Conservation (phyloP, 1,140 invertebrate species). For the Pachypeltis micranthus region DNA sequence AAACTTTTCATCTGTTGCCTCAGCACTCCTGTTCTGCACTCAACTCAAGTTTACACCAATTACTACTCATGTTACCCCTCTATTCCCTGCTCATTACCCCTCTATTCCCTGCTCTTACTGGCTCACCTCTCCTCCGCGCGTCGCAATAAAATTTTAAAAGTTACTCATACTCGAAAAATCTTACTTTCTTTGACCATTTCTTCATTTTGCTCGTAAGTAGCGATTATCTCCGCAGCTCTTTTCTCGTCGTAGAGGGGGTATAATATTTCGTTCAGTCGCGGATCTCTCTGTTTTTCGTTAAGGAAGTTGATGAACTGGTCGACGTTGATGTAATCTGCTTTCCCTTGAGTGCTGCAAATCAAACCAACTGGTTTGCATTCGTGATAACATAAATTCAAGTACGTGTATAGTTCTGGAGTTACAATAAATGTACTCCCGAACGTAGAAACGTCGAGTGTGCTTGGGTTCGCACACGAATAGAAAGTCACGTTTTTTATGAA, state of each 20-base stretch:
- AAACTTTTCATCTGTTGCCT: too few relatives aligned
- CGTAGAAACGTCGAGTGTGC: not conserved
- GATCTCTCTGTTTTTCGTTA: constrained; percentile 97
- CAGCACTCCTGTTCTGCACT: too few relatives aligned
- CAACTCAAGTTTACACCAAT: too few relatives aligned
- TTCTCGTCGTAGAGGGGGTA: constrained; percentile 96
- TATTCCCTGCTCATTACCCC: too few relatives aligned
- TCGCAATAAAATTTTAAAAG: too few relatives aligned
- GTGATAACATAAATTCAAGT: not conserved
- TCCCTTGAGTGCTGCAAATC: constrained; percentile 67
- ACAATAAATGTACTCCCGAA: not conserved
- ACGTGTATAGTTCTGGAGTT: not conserved
- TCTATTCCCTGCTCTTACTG: too few relatives aligned
- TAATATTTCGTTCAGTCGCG: constrained; percentile 95
- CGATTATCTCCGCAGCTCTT: constrained; percentile 83
- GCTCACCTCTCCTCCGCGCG: too few relatives aligned
- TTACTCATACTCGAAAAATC: too few relatives aligned
- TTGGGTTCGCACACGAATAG: too few relatives aligned
- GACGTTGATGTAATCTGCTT: constrained; percentile 72
- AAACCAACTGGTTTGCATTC: constrained; percentile 8
- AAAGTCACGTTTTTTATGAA: too few relatives aligned
- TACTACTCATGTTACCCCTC: too few relatives aligned
- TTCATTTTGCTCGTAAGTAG: constrained; percentile 82
- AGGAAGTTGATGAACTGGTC: constrained; percentile 88
- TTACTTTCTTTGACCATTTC: constrained; percentile 65